Evolutionary conservation across 2,888 invertebrate genomes (phyloP).

Genomic region (Schizaphis graminum): DNA sequence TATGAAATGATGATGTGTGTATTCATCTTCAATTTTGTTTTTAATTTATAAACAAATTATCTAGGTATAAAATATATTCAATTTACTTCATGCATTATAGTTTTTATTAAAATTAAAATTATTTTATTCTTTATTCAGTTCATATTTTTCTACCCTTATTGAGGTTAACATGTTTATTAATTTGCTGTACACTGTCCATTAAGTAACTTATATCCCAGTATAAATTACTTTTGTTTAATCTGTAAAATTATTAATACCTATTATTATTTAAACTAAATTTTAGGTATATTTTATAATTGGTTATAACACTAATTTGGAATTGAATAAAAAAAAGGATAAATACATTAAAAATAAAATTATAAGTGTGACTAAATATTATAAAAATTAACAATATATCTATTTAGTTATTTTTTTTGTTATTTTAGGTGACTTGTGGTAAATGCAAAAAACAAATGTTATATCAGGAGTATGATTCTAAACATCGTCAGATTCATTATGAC

Average conservation of each 20-base stretch:
- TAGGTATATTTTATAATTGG: background rate
- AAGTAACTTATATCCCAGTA: background rate
- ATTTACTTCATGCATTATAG: background rate
- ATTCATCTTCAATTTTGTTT: too few species aligned
- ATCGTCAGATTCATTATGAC: slow-evolving; percentile 62
- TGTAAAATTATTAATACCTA: background rate
- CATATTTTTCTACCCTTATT: background rate
- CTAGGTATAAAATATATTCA: background rate
- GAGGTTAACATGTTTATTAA: background rate
- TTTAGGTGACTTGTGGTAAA: slow-evolving; percentile 65
- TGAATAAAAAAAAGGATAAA: background rate
- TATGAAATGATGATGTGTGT: background rate
- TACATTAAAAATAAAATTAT: background rate
- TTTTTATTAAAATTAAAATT: background rate
- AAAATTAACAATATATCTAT: background rate
- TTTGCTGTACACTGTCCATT: background rate
- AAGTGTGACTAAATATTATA: background rate
- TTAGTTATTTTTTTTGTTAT: background rate
- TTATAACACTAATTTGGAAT: background rate
- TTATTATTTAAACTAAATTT: background rate
- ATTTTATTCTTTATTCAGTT: background rate
- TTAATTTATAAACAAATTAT: background rate
- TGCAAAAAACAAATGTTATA: slow-evolving; percentile 63
- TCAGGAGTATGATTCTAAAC: slow-evolving; percentile 57
- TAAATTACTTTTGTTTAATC: background rate